These are phyloP conservation scores for Cydia amplana DNA, from an alignment of 1,140 invertebrate genomes.

Conservation along the genomic window DNA sequence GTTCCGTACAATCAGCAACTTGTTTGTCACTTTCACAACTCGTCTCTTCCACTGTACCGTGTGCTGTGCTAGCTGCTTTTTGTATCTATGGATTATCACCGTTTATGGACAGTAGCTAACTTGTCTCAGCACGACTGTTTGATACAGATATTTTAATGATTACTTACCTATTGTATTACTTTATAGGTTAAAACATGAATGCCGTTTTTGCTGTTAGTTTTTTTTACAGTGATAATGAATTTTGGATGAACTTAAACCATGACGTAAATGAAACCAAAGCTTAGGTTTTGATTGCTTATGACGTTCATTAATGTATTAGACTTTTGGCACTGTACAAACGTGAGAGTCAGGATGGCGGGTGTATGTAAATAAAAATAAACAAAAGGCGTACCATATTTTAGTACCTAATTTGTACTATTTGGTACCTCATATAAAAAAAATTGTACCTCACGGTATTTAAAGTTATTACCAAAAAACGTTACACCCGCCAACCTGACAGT, in stretches of 20 bases:
- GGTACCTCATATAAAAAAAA: too few relatives aligned
- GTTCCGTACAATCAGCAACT: slow-evolving; percentile 75
- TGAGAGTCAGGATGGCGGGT: too few relatives aligned
- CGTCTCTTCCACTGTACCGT: slow-evolving; percentile 78
- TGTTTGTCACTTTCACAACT: slow-evolving; percentile 77
- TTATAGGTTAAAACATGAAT: slow-evolving; percentile 42
- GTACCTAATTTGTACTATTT: too few relatives aligned
- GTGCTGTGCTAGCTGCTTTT: slow-evolving; percentile 80
- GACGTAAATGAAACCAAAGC: slow-evolving; percentile 30
- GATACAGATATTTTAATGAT: slow-evolving; percentile 42
- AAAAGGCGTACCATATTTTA: too few relatives aligned
- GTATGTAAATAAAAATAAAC: too few relatives aligned
- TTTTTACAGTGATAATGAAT: slow-evolving; percentile 38
- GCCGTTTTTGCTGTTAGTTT: slow-evolving; percentile 44
- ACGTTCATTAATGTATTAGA: slow-evolving; percentile 47
- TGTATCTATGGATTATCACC: slow-evolving; percentile 79
- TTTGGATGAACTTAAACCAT: slow-evolving; percentile 46
- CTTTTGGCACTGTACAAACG: slow-evolving; percentile 72
- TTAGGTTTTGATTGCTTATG: slow-evolving; percentile 22
- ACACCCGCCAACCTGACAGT: too few relatives aligned
- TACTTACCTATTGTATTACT: slow-evolving; percentile 42
- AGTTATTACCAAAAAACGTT: too few relatives aligned
- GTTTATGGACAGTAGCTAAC: slow-evolving; percentile 66
- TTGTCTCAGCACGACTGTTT: slow-evolving; percentile 67
- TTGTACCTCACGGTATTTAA: too few relatives aligned